Conservation (phyloP, 2,888 invertebrate species). For the Zygogramma bicolorata region DNA sequence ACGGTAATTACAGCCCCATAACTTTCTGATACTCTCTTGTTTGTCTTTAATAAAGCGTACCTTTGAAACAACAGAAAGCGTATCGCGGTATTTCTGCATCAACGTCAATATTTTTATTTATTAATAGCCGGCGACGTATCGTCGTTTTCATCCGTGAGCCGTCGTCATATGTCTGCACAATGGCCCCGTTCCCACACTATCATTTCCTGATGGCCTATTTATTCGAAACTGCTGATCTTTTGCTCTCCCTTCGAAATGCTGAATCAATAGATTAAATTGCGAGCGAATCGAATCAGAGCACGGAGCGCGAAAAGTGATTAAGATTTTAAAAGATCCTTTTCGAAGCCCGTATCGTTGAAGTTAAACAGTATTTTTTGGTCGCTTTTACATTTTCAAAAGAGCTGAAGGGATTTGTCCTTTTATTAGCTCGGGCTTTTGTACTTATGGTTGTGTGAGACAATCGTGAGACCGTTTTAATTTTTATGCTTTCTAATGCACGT, state of each 20-base stretch:
- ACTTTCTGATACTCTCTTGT: constrained; percentile 5
- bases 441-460: constrained; percentile 57
- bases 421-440: constrained; percentile 61
- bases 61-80: constrained; percentile 13
- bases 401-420: constrained; percentile 63
- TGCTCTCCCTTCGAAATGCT: constrained; percentile 63
- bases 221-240: constrained; percentile 63
- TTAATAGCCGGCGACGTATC: constrained; percentile 16
- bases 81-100: constrained; percentile 9
- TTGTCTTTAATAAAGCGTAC: constrained; percentile 15
- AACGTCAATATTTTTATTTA: constrained; percentile 27
- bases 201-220: constrained; percentile 60
- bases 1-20: neutral
- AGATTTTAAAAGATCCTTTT: constrained; percentile 61
- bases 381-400: constrained; percentile 63
- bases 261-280: constrained; percentile 66
- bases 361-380: constrained; percentile 63
- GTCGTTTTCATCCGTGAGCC: neutral
- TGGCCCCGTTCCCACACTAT: constrained; percentile 64
- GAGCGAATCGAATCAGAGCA: constrained; percentile 61
- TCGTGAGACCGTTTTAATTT: constrained; percentile 61
- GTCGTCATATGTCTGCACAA: constrained; percentile 63
- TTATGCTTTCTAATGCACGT: constrained; percentile 48
- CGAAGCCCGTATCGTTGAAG: constrained; percentile 63
- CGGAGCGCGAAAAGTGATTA: constrained; percentile 65